These are phyloP conservation scores for Parauchenoglanis ngamensis DNA, from an alignment of 2,797 vertebrate species.

Conservation along the genomic window DNA sequence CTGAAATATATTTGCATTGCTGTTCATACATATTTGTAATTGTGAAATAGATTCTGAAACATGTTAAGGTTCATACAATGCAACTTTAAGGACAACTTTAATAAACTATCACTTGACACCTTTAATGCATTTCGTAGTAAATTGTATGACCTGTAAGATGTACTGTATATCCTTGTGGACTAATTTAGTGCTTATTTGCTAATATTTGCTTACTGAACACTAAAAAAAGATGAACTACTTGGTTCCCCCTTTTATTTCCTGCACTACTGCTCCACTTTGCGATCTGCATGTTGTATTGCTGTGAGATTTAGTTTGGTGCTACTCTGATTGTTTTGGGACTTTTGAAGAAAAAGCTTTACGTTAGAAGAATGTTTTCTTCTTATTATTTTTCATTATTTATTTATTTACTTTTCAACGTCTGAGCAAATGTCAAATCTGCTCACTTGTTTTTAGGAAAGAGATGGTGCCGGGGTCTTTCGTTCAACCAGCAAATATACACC, in stretches of 20 bases:
- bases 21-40: too few relatives aligned
- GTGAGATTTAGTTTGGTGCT: not conserved
- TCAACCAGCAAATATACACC: not conserved
- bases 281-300: not conserved
- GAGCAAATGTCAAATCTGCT: slow-evolving; percentile 31
- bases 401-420: slow-evolving; percentile 10
- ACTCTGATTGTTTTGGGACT: not conserved
- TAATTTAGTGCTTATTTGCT: not conserved
- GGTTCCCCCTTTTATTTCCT: slow-evolving; percentile 8
- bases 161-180: not conserved
- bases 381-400: not conserved
- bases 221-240: not conserved
- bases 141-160: not conserved
- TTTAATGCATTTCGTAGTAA: not conserved
- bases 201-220: not conserved
- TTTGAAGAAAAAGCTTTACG: too few relatives aligned
- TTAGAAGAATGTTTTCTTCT: slow-evolving; percentile 48
- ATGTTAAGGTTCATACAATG: not conserved
- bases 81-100: not conserved
- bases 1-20: too few relatives aligned
- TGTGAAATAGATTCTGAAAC: too few relatives aligned
- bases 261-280: slow-evolving; percentile 2
- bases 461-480: not conserved
- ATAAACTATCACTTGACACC: not conserved
- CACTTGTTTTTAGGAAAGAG: slow-evolving; percentile 1